A percentile compares a stretch with the other conserved stretches of the same genome.
Conservation (phyloP, 2,888 invertebrate species). For the Anagyrus pseudococci region DNA sequence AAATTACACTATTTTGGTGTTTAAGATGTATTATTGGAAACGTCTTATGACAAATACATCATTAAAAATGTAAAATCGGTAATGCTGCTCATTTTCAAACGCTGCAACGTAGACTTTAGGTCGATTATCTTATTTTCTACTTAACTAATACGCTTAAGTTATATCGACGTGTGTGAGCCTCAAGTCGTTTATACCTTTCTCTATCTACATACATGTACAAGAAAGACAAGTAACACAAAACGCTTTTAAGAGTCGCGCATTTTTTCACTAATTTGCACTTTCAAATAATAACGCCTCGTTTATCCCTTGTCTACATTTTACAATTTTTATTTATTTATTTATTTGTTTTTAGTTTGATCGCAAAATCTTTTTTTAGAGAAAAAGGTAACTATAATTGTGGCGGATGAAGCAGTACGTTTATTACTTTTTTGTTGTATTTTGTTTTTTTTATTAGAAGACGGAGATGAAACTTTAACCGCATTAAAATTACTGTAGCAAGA, state of each 20-base stretch:
- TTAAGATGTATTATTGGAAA: too few relatives aligned
- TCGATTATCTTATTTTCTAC: too few relatives aligned
- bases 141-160: too few relatives aligned
- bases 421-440: too few relatives aligned
- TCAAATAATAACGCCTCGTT: constrained; percentile 4
- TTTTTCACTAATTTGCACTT: not conserved
- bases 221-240: constrained; percentile 30
- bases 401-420: constrained; percentile 9
- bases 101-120: too few relatives aligned
- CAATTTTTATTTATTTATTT: not conserved
- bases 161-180: constrained; percentile 26
- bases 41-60: too few relatives aligned
- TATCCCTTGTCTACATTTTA: not conserved
- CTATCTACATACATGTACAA: constrained; percentile 41
- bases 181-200: constrained; percentile 29
- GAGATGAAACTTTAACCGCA: constrained; percentile 1
- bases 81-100: too few relatives aligned
- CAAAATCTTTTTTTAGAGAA: constrained; percentile 6
- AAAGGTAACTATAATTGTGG: constrained; percentile 31
- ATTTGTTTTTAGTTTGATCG: not conserved
- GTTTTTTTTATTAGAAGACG: constrained; percentile 8
- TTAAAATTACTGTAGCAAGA: not conserved
- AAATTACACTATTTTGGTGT: too few relatives aligned
- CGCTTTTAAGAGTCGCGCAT: not conserved
- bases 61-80: too few relatives aligned